Evolutionary conservation across 2,797 vertebrate genomes (phyloP), one percentile per base, ranked within the genome.

Genomic region (Tiaroga cobitis): DNA sequence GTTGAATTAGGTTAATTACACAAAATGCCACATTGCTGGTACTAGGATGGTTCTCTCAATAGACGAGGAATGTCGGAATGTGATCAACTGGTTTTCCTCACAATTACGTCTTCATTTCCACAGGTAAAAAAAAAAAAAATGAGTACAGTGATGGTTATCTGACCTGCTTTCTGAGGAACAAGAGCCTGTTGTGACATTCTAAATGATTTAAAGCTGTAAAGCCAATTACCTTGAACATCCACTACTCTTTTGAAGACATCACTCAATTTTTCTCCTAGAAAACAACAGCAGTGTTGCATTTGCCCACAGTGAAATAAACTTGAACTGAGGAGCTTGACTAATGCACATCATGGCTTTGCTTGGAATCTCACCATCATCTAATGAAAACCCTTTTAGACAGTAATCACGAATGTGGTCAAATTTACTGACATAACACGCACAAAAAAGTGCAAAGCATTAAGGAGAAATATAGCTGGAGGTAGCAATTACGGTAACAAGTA

Each of bases 361-460:
- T 56, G 46, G 75, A 85, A 83, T 76, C 24, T 56, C 70, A 89
- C 88, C 88, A 87, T 92, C 91, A 91, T 88, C 76, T n/a, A 76
- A 41, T 37, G 13, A 37, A 84, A 74, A 51, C n/a, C 24, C 8
- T 78, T 87, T 80, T 61, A 84, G 75, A 43, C 88, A 83, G 49
- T 88, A 86, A 88, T 86, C 89, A 87, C 3, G 9, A 74, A 89
- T 21, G 18, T n/a, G 73, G 89, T 80, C 76, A 85, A 68, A 83
- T 88, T 84, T 91, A 86, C 85, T 87, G 46, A 85, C 67, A 82
- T 49, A 69, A 67, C 29, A 84, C 46, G 15, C 15, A 88, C 24
- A 26, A 43, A 68, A 61, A 85, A 65, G 81, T 68, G 41, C 29
- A 37, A 51, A 80, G 63, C 26, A 56, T 15, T 56, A 5, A 32